Evolutionary conservation across 2,888 invertebrate species (phyloP).

Genomic region (Galerucella calmariensis): DNA sequence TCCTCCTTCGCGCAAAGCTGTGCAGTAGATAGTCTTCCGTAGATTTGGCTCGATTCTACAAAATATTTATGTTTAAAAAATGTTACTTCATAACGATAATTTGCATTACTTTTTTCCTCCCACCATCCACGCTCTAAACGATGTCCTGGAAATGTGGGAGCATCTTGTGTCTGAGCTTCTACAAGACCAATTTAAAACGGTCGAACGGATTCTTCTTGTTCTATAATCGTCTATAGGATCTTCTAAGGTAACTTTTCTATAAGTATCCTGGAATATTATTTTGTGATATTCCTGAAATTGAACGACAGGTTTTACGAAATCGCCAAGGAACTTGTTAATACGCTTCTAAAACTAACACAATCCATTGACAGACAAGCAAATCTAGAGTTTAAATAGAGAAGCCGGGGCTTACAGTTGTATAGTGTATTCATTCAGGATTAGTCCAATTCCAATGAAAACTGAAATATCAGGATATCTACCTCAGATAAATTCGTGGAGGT

Average conservation of each 20-base stretch:
- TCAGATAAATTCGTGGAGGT: no score
- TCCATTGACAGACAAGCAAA: background rate
- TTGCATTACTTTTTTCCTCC: conserved; percentile 44
- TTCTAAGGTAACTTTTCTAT: conserved; percentile 66
- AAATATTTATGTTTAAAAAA: conserved; percentile 38
- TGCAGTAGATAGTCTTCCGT: conserved; percentile 74
- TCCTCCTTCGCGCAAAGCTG: conserved; percentile 72
- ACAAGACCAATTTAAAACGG: conserved; percentile 71
- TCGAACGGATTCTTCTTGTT: conserved; percentile 68
- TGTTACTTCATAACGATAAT: background rate
- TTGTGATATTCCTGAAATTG: conserved; percentile 64
- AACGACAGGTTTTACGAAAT: background rate
- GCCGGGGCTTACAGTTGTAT: background rate
- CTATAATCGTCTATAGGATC: conserved; percentile 68
- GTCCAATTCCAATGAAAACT: no score
- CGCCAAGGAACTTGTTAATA: background rate
- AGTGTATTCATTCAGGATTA: background rate
- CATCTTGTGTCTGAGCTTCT: conserved; percentile 67
- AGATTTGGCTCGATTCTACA: conserved; percentile 73
- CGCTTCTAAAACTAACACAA: background rate
- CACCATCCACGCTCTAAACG: conserved; percentile 68
- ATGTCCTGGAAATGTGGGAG: conserved; percentile 64
- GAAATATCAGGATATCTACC: no score
- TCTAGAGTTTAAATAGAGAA: background rate
- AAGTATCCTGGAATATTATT: conserved; percentile 65